Conservation (phyloP, 2,797 vertebrate genomes). For the Falco rusticolus region DNA sequence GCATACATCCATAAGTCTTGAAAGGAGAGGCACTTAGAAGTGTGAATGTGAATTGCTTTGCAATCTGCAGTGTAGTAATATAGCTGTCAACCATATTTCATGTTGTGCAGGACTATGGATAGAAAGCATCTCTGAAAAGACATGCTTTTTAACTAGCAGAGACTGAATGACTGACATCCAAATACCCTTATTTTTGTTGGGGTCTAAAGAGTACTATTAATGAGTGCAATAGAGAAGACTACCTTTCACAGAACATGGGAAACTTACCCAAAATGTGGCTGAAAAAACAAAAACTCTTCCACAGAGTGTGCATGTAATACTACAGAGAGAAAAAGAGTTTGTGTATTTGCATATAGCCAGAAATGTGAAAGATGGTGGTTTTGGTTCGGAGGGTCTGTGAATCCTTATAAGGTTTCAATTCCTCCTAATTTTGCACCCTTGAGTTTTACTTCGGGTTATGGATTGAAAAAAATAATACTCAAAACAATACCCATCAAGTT, state of each 20-base stretch:
- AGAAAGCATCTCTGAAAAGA: slow-evolving; percentile 42
- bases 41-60: slow-evolving; percentile 67
- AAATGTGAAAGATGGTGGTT: slow-evolving; percentile 49
- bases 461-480: background rate
- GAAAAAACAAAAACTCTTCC: background rate
- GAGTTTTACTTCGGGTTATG: background rate
- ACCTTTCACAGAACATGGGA: background rate
- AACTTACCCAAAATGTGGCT: background rate
- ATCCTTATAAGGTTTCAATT: slow-evolving; percentile 40
- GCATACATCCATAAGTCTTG: slow-evolving; percentile 61
- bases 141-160: slow-evolving; percentile 20
- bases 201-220: background rate
- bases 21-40: slow-evolving; percentile 62
- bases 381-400: slow-evolving; percentile 22
- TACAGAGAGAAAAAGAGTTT: background rate
- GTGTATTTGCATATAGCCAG: background rate
- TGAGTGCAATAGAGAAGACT: background rate
- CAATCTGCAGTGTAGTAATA: slow-evolving; percentile 65
- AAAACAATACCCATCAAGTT: background rate
- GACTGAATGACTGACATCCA: slow-evolving; percentile 3
- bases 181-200: background rate
- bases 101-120: slow-evolving; percentile 48
- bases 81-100: slow-evolving; percentile 69
- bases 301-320: background rate
- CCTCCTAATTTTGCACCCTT: background rate